Percentiles rank a stretch among this genome's conserved stretches.
phyloP scores from a whole-genome alignment of 1,140 invertebrate species.

The Dysdera silvatica region DNA sequence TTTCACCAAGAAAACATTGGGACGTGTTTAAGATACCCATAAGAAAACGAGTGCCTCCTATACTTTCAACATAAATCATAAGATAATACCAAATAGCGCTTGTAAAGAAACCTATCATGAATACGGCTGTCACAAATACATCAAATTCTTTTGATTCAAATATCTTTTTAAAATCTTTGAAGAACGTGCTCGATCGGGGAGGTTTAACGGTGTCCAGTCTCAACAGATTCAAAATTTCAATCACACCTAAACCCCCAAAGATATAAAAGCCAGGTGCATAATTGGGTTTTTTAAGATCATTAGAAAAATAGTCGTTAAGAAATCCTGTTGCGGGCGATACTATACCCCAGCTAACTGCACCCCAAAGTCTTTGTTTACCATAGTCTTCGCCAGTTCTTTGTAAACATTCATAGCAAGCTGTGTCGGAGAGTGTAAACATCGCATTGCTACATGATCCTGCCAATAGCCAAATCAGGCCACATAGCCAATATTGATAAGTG shows the following conservation, averaged over 20 bases:
- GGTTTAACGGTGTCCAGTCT: not conserved
- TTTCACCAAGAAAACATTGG: not conserved
- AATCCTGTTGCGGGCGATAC: not conserved
- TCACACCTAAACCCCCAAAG: not conserved
- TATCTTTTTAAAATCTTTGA: not conserved
- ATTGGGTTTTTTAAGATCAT: too few relatives aligned
- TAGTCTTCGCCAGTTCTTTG: not conserved
- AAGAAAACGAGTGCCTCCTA: not conserved
- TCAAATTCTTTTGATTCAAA: not conserved
- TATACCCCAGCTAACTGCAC: not conserved
- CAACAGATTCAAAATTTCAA: not conserved
- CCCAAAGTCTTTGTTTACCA: not conserved
- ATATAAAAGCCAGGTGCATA: not conserved
- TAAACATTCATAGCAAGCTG: not conserved
- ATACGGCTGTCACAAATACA: not conserved
- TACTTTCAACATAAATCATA: not conserved
- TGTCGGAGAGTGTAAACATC: not conserved
- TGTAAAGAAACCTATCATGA: not conserved
- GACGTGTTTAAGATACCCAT: not conserved
- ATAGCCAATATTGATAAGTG: not conserved
- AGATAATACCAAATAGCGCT: not conserved
- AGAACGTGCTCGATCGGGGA: not conserved
- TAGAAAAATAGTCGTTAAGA: slow-evolving; percentile 32
- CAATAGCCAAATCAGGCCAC: not conserved
- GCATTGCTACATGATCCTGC: not conserved